phyloP scores from a whole-genome alignment of 2,888 invertebrate genomes.

The Agrochola litura region DNA sequence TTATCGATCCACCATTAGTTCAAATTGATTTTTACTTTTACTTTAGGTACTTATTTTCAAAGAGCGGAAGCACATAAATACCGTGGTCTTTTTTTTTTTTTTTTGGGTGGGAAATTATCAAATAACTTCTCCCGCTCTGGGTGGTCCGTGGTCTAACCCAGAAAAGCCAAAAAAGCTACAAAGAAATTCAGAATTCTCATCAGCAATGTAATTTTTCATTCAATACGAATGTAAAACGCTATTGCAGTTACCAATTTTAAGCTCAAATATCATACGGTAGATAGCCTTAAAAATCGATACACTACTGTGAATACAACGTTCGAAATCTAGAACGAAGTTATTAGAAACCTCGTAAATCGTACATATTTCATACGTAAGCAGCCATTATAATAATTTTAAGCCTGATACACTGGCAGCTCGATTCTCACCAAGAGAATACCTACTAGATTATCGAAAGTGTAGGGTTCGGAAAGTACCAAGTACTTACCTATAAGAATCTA shows the following conservation, averaged over 20 bases:
- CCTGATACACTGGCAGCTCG: conserved; percentile 14
- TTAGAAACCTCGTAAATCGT: conserved; percentile 40
- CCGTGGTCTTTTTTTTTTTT: too few species aligned
- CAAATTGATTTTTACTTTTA: background rate
- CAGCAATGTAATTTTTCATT: background rate
- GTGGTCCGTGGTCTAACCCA: too few species aligned
- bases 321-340: conserved; percentile 40
- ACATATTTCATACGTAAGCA: conserved; percentile 53
- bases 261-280: conserved; percentile 11
- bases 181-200: background rate
- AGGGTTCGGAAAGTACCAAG: conserved; percentile 11
- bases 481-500: conserved; percentile 12
- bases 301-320: conserved; percentile 16
- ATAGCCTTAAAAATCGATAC: conserved; percentile 39
- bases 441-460: conserved; percentile 30
- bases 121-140: too few species aligned
- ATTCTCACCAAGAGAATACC: conserved; percentile 28
- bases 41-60: background rate
- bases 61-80: background rate
- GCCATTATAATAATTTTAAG: conserved; percentile 59
- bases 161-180: background rate
- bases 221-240: background rate
- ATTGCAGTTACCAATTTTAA: conserved; percentile 7
- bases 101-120: too few species aligned
- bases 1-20: background rate